A percentile compares a stretch with the other conserved stretches of the same genome.
Conservation (phyloP, 2,888 invertebrate genomes). For the Apamea monoglypha region DNA sequence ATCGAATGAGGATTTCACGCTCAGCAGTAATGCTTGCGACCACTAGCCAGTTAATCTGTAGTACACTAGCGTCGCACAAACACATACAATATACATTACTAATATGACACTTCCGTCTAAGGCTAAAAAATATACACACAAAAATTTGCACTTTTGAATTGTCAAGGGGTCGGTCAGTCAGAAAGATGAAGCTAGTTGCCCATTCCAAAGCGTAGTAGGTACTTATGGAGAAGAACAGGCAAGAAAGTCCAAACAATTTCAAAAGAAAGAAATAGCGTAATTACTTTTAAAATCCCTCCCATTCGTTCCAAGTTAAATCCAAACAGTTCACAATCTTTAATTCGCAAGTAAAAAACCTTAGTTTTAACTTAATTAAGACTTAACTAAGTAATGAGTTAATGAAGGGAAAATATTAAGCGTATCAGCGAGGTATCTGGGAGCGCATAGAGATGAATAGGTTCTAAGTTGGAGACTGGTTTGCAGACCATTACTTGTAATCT, state of each 20-base stretch:
- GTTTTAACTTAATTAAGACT: conserved; percentile 58
- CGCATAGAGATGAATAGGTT: conserved; percentile 58
- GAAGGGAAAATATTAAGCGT: conserved; percentile 66
- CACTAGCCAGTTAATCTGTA: not conserved
- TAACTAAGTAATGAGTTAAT: conserved; percentile 66
- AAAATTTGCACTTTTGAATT: too few relatives aligned
- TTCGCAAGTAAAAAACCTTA: conserved; percentile 41
- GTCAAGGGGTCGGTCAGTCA: too few relatives aligned
- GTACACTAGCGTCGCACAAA: not conserved
- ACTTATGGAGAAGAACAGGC: too few relatives aligned
- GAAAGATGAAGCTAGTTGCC: too few relatives aligned
- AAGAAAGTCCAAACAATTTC: too few relatives aligned
- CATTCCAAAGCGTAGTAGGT: too few relatives aligned
- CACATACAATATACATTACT: not conserved
- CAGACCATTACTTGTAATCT: conserved; percentile 54
- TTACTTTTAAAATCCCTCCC: conserved; percentile 11
- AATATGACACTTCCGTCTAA: not conserved
- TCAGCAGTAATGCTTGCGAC: not conserved
- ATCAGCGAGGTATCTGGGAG: conserved; percentile 60
- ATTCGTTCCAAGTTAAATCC: conserved; percentile 35
- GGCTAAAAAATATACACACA: too few relatives aligned
- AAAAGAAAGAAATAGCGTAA: not conserved
- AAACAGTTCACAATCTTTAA: conserved; percentile 27
- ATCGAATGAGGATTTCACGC: not conserved
- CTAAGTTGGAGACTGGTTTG: conserved; percentile 52